Conservation (phyloP, 1,140 invertebrate genomes). For the Macrostomum lignano region DNA sequence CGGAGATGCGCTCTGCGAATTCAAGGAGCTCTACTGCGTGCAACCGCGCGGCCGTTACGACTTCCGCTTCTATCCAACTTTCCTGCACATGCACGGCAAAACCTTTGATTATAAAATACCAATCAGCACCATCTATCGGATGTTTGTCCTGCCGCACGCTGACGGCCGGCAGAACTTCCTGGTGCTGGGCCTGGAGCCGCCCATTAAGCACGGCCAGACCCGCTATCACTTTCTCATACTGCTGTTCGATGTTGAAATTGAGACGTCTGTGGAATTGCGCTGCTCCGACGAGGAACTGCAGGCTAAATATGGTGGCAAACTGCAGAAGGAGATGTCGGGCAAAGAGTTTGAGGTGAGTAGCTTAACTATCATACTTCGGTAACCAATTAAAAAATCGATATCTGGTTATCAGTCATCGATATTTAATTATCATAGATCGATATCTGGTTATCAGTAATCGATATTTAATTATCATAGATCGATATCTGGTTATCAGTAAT, state of each 20-base stretch:
- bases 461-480: too few relatives aligned
- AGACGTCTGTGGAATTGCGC: constrained; percentile 63
- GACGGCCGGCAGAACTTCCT: constrained; percentile 93
- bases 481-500: too few relatives aligned
- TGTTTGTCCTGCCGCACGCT: constrained; percentile 83
- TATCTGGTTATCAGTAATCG: too few relatives aligned
- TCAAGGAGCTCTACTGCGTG: constrained; percentile 79
- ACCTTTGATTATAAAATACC: constrained; percentile 99
- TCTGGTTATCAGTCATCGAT: too few relatives aligned
- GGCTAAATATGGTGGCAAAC: constrained; percentile 70
- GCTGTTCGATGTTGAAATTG: constrained; percentile 60
- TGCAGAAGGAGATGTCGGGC: constrained; percentile 62
- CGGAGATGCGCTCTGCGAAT: constrained; percentile 83
- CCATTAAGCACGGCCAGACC: constrained; percentile 96
- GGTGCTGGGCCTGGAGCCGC: constrained; percentile 74
- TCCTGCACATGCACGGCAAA: constrained; percentile 95
- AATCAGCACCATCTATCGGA: constrained; percentile 62
- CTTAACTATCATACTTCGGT: too few relatives aligned
- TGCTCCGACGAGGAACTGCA: constrained; percentile 66
- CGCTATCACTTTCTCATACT: constrained; percentile 63
- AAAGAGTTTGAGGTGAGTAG: constrained; percentile 84
- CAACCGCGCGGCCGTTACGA: constrained; percentile 97
- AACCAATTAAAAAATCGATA: too few relatives aligned
- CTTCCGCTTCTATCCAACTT: constrained; percentile 84
- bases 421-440: too few relatives aligned